Evolutionary conservation across 2,888 invertebrate genomes (phyloP), one percentile per base, ranked within the genome.

Genomic region (Parasteatoda lunata): DNA sequence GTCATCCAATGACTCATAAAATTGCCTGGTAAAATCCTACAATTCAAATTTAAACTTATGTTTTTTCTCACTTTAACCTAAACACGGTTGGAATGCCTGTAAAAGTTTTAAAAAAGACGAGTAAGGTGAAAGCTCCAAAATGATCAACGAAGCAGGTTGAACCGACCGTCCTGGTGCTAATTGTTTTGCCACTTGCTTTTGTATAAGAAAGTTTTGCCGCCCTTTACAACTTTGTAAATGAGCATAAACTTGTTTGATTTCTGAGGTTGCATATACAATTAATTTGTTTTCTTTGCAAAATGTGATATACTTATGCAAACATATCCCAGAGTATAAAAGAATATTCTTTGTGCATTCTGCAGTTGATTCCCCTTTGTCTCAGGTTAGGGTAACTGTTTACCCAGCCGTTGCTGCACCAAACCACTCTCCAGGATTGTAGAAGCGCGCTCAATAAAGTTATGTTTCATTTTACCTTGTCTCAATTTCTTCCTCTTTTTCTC

Each of bases 121-220:
- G 15, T 51, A 45, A 77, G 68, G 47, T 71, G 83, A 65, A 71
- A 66, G 77, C 64, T 73, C 72, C 72, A 66, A 77, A 72, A 45
- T 30, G 84, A 77, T 77, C 84, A 84, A 78, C 84, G 77, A 84
- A 84, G 54, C 72, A 77, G 77, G 77, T 66, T 77, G 72, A 77
- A 72, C 84, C 84, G 72, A 77, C 77, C 84, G 84, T 84, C 84
- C 84, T 84, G 84, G 84, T 84, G 84, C 84, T 84, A 84, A 77
- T 66, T 59, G 47, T 77, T 84, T 77, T 71, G 52, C 70, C 70
- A 77, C 64, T 45, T 76, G 45, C n/a, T 80, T 72, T 64, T 45
- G 59, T 70, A 70, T 13, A 59, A 59, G 59, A 59, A 5, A 59
- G n/a, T 59, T 59, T 59, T 59, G 59, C 59, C 59, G 8, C 59